These are phyloP conservation scores for Datnioides undecimradiatus DNA, from an alignment of 2,113 vertebrate genomes.

Conservation along the genomic window DNA sequence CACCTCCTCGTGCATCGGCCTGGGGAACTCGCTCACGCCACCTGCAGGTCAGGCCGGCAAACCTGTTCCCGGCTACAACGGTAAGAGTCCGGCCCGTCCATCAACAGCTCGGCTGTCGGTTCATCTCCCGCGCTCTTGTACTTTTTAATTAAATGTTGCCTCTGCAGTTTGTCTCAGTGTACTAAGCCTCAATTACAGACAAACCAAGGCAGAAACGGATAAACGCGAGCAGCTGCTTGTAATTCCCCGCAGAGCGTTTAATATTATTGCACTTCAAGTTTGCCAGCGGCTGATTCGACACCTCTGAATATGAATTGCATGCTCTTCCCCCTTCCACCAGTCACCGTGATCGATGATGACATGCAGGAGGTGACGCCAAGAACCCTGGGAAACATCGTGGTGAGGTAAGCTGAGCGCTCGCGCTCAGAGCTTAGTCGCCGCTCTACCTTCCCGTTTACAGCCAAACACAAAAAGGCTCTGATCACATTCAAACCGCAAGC, in stretches of 20 bases:
- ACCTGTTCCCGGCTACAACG: conserved; percentile 94
- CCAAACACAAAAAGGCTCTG: not conserved
- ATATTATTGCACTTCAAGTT: conserved; percentile 6
- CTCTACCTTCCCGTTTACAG: conserved; percentile 2
- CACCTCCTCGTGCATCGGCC: conserved; percentile 91
- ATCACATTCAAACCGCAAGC: not conserved
- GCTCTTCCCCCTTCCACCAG: conserved; percentile 77
- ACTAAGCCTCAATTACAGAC: not conserved
- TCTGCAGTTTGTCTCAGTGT: not conserved
- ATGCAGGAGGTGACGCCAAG: conserved; percentile 88
- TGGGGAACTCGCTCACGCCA: conserved; percentile 90
- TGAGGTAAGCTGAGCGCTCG: conserved; percentile 88
- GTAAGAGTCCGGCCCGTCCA: conserved; percentile 76
- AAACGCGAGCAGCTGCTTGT: not conserved
- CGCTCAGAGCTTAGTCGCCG: not conserved
- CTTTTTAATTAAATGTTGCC: no score
- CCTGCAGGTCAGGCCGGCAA: conserved; percentile 94
- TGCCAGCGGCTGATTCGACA: not conserved
- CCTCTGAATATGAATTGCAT: conserved; percentile 36
- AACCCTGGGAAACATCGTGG: conserved; percentile 94
- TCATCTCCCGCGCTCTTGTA: no score
- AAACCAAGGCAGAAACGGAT: not conserved
- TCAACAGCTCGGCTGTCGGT: not conserved
- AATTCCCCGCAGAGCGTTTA: conserved; percentile 11
- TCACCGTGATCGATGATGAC: conserved; percentile 91